Percentiles rank a stretch among this genome's conserved stretches.
These are phyloP conservation scores for Cairina moschata DNA, from an alignment of 2,113 vertebrate genomes.

Conservation along the genomic window DNA sequence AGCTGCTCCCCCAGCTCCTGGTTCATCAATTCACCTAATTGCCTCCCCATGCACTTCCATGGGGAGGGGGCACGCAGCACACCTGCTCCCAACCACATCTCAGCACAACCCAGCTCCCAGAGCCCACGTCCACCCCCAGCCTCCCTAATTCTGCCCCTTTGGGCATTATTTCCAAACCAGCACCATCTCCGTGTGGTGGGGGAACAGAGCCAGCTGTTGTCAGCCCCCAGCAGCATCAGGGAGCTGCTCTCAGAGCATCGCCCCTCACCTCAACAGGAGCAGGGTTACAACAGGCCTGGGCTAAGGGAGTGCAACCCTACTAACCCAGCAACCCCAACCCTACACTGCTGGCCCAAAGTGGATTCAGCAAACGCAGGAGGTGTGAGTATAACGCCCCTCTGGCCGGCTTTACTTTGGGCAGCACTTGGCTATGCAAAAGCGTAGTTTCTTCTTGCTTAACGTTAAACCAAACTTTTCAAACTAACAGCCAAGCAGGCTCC, in stretches of 20 bases:
- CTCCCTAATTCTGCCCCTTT: not conserved
- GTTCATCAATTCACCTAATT: too few species aligned
- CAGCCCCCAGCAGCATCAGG: too few species aligned
- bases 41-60: not conserved
- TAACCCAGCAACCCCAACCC: too few species aligned
- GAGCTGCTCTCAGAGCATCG: not conserved
- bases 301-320: not conserved
- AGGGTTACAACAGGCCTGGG: not conserved
- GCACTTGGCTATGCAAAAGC: not conserved
- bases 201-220: not conserved
- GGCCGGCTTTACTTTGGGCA: not conserved
- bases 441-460: not conserved
- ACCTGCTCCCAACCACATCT: not conserved
- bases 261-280: not conserved
- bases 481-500: not conserved
- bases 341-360: not conserved
- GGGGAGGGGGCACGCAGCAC: not conserved
- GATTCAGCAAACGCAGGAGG: not conserved
- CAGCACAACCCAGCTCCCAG: not conserved
- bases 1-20: not conserved
- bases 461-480: not conserved
- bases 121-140: not conserved
- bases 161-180: not conserved
- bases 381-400: not conserved
- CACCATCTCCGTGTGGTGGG: rapidly evolving